Base-by-base conservation (phyloP, 2,888 invertebrate species). In the Shargacucullia verbasci region DNA sequence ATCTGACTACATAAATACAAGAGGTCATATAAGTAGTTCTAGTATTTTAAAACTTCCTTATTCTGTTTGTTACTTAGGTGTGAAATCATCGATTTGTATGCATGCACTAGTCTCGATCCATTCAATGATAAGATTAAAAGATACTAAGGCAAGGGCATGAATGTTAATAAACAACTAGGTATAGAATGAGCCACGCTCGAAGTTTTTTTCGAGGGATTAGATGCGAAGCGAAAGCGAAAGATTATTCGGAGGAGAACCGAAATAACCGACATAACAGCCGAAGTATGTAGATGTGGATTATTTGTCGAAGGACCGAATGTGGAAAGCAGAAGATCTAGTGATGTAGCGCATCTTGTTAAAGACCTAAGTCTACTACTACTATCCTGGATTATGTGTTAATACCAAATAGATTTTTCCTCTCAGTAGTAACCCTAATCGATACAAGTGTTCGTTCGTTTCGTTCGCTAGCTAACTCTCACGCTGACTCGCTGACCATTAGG, bases 401-500 rank as follows among this genome's bases (percentile, higher is more conserved):
- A n/a, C n/a, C n/a, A n/a, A n/a, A n/a, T n/a, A n/a, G n/a, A n/a
- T n/a, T 20, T 20, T 20, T 20, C 2, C 20, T 20, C 20, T 20
- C 4, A 20, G 20, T 20, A 20, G 57, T 55, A 70, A 41, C 74
- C 74, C 74, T 74, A 43, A 49, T 45, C 43, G 54, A 49, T 53
- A 37, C 33, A 57, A 47, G 43, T 39, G 40, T 39, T 65, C 66
- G 71, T 64, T 64, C 43, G 60, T 57, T 47, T 47, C 61, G 67
- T 53, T 48, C 39, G 39, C 52, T 11, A 39, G 65, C 66, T 53
- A 71, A 81, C 83, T 90, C 90, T 90, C 89, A 86, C 87, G 83
- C 82, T 88, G 87, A 84, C 89, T 88, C 87, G 83, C 82, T 88
- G 87, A 84, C 89, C 88, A 90, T 90, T 90, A 89, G 87, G 84